Base-by-base conservation (phyloP, 2,888 invertebrate genomes). In the Zhuqinia jingwanae region DNA sequence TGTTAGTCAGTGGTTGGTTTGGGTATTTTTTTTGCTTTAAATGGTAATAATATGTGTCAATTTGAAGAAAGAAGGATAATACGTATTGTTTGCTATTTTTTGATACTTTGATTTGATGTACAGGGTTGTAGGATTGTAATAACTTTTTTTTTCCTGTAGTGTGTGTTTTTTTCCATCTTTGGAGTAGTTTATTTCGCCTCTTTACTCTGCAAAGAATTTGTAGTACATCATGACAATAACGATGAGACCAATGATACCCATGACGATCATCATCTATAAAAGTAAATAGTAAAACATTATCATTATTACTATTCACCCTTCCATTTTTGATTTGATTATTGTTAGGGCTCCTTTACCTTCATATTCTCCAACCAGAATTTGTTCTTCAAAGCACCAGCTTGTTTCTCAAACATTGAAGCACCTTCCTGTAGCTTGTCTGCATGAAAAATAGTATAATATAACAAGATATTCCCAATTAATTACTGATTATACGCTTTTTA, bases 361-460 rank as follows among this genome's bases (percentile, higher is more conserved):
- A 98, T 94, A 93, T 98, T 98, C 93, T 98, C 97, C 96, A 98
- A 96, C 98, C 98, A 98, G 92, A 97, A 98, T 93, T 98, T 98
- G 92, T 97, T 95, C 93, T 98, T 98, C 91, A 98, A 94, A 94
- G 98, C 98, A 89, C 97, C 97, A 90, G 98, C 98, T 92, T 98
- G 98, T 91, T 98, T 98, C 93, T 98, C 98, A 92, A 98, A 98
- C 92, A 98, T 98, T 90, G 98, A 97, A 86, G 97, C 98, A 86
- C 97, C 97, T 92, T 97, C 96, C 92, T 97, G 97, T 90, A 98
- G 93, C 88, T 98, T 98, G 95, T 98, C 98, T 95, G 17, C 36
- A 36, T 36, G 36, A 36, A 36, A 36, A 36, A 36, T 6, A 36
- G 8, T 36, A n/a, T 36, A 36, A 36, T 36, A 8, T 3, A 36